phyloP scores from a whole-genome alignment of 2,797 vertebrate genomes.

The Enteromius trimaculatus region DNA sequence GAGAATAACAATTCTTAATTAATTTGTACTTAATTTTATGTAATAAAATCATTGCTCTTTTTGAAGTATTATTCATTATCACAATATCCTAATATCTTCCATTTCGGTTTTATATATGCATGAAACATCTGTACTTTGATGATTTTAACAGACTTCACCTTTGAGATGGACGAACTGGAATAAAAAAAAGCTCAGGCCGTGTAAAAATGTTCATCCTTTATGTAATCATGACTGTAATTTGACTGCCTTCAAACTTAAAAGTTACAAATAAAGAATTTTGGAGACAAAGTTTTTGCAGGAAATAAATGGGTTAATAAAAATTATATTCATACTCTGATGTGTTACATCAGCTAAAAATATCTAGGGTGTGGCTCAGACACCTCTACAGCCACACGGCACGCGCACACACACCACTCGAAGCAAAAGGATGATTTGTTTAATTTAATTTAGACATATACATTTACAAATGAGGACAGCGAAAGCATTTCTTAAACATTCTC shows the following conservation, averaged over 20 bases:
- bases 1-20: not conserved
- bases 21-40: not conserved
- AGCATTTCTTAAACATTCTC: constrained; percentile 85
- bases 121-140: too few relatives aligned
- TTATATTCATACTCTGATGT: not conserved
- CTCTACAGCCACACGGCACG: not conserved
- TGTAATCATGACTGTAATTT: not conserved
- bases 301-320: not conserved
- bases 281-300: not conserved
- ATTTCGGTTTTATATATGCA: too few relatives aligned
- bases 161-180: too few relatives aligned
- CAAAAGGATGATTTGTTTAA: constrained; percentile 85
- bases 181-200: not conserved
- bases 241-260: not conserved
- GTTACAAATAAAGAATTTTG: not conserved
- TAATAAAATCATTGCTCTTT: too few relatives aligned
- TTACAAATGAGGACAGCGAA: constrained; percentile 85
- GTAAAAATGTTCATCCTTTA: not conserved
- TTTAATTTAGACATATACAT: constrained; percentile 90
- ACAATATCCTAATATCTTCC: too few relatives aligned
- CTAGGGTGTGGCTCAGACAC: not conserved
- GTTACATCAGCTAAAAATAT: not conserved
- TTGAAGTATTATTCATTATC: too few relatives aligned
- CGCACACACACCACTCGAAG: constrained; percentile 55
- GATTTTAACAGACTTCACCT: too few relatives aligned